These are phyloP conservation scores for Atherinosoma microstoma DNA, from an alignment of 2,797 vertebrate genomes.

Conservation along the genomic window DNA sequence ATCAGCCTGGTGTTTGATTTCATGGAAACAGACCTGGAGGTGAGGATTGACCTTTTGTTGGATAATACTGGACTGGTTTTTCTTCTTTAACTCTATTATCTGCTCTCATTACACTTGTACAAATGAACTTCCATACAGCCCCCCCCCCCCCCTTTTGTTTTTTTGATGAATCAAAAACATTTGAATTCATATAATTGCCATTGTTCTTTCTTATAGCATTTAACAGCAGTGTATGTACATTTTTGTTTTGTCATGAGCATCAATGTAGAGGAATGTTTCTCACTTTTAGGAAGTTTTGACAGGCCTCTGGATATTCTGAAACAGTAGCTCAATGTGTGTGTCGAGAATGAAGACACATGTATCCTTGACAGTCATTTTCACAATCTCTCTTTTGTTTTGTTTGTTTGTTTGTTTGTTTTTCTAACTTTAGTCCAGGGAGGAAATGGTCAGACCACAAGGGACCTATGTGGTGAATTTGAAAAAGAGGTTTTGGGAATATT, in stretches of 20 bases:
- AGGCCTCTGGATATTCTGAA: too few relatives aligned
- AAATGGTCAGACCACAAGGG: background rate
- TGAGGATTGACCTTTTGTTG: conserved; percentile 61
- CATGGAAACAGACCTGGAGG: conserved; percentile 99
- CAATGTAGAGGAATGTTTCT: background rate
- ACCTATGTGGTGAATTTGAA: background rate
- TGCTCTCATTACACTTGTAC: background rate
- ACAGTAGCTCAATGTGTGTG: background rate
- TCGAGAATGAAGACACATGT: too few relatives aligned
- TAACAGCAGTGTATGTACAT: too few relatives aligned
- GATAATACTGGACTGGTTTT: background rate
- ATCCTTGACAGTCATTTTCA: background rate
- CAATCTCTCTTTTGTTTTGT: background rate
- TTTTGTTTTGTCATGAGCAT: background rate
- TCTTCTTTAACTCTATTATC: background rate
- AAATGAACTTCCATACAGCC: background rate
- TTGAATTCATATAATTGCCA: too few relatives aligned
- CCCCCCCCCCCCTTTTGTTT: too few relatives aligned
- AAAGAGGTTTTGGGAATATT: too few relatives aligned
- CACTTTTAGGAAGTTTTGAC: too few relatives aligned
- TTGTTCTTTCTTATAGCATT: too few relatives aligned
- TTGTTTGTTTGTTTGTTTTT: too few relatives aligned
- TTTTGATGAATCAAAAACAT: too few relatives aligned
- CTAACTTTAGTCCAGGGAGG: background rate
- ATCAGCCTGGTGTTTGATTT: conserved; percentile 99